Evolutionary conservation across 2,888 invertebrate genomes (phyloP).

Genomic region (Stomorhina lunata): DNA sequence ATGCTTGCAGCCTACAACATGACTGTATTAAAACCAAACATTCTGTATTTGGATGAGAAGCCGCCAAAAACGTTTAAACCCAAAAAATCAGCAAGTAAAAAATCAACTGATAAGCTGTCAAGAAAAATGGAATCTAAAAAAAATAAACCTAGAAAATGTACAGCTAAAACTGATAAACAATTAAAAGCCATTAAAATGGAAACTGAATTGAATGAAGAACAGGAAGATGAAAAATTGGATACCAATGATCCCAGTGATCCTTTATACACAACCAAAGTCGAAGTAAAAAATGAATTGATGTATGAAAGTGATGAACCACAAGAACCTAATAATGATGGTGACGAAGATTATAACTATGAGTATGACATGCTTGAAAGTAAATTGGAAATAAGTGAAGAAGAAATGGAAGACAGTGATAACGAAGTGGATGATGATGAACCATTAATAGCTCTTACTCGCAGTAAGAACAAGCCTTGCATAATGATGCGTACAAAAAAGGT

Average conservation of each 20-base stretch:
- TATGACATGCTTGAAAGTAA: background rate
- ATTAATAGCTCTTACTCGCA: slow-evolving; percentile 16
- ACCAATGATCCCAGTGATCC: slow-evolving; percentile 33
- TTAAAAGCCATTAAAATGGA: background rate
- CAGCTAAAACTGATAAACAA: background rate
- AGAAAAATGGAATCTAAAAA: background rate
- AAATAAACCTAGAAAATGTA: slow-evolving; percentile 6
- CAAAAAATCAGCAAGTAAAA: background rate
- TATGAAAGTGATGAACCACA: slow-evolving; percentile 7
- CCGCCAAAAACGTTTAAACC: slow-evolving; percentile 15
- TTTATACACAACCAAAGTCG: slow-evolving; percentile 38
- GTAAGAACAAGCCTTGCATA: slow-evolving; percentile 16
- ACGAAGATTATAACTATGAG: background rate
- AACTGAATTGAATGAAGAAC: background rate
- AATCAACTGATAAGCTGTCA: background rate
- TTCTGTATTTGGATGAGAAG: slow-evolving; percentile 36
- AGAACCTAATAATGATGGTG: background rate
- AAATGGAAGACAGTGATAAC: slow-evolving; percentile 9
- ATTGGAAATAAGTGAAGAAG: slow-evolving; percentile 44
- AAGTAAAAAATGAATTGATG: slow-evolving; percentile 40
- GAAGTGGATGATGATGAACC: slow-evolving; percentile 28
- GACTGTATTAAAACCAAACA: slow-evolving; percentile 15
- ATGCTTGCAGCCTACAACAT: slow-evolving; percentile 30
- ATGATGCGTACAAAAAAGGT: too few relatives aligned
- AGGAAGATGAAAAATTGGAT: slow-evolving; percentile 3